Conservation (phyloP, 2,888 invertebrate species). For the Formica aserva region DNA sequence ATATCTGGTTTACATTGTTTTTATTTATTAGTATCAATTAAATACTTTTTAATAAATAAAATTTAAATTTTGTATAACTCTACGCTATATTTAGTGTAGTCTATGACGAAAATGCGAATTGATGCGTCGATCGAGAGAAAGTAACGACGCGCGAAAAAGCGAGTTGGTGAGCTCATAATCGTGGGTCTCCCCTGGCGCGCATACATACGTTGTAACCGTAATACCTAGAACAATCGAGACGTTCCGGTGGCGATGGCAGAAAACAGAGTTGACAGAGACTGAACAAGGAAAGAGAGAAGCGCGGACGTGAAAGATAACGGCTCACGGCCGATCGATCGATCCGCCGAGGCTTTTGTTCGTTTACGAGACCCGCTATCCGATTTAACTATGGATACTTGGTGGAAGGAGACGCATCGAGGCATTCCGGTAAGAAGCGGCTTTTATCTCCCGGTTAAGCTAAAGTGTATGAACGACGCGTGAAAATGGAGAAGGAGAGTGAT, state of each 20-base stretch:
- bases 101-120: conserved; percentile 5
- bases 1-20: neutral
- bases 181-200: conserved; percentile 35
- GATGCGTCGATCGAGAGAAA: conserved; percentile 42
- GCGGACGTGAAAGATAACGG: conserved; percentile 83
- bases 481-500: conserved; percentile 21
- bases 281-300: conserved; percentile 75
- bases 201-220: conserved; percentile 45
- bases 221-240: conserved; percentile 57
- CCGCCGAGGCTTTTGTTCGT: conserved; percentile 81
- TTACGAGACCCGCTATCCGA: conserved; percentile 78
- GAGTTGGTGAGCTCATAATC: conserved; percentile 44
- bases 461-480: conserved; percentile 67
- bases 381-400: conserved; percentile 78
- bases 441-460: conserved; percentile 75
- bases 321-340: conserved; percentile 82
- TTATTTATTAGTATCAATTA: neutral
- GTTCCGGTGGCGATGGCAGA: conserved; percentile 39
- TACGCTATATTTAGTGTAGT: neutral
- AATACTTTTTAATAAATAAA: neutral
- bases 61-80: neutral
- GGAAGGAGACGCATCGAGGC: conserved; percentile 69
- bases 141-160: conserved; percentile 51
- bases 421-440: conserved; percentile 75
- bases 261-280: conserved; percentile 58